Evolutionary conservation across 2,888 invertebrate genomes (phyloP).

Genomic region (Clitarchus hookeri): DNA sequence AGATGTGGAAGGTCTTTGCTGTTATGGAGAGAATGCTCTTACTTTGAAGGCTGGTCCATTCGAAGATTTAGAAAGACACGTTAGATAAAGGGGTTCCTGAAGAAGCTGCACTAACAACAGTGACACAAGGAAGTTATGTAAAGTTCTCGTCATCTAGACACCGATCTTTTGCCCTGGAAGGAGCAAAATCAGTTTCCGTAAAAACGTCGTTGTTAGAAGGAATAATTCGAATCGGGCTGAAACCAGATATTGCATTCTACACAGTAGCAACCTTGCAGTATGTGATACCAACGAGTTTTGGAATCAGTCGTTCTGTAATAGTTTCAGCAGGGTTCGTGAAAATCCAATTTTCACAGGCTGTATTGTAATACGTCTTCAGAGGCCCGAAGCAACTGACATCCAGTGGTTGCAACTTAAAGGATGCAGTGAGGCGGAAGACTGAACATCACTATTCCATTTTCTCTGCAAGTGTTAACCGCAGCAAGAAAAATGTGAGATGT

Average conservation of each 20-base stretch:
- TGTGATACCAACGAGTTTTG: not conserved
- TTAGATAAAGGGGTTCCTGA: no score
- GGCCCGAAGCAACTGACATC: not conserved
- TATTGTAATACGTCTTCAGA: not conserved
- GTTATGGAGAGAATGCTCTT: no score
- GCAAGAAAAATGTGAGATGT: not conserved
- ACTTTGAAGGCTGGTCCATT: no score
- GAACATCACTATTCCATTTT: not conserved
- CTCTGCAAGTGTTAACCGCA: not conserved
- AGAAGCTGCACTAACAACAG: no score
- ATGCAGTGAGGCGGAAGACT: not conserved
- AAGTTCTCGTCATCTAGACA: no score
- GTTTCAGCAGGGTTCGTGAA: not conserved
- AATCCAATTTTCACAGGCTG: conserved; percentile 3
- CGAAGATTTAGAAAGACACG: no score
- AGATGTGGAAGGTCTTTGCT: no score
- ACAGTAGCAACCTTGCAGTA: not conserved
- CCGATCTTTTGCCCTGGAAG: not conserved
- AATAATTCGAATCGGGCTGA: not conserved
- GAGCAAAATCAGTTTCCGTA: not conserved
- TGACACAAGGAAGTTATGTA: no score
- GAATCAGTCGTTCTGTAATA: not conserved
- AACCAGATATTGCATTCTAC: not conserved
- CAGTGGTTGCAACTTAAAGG: not conserved
- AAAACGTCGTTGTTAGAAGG: not conserved